Percentiles rank a stretch among this genome's conserved stretches.
phyloP scores from a whole-genome alignment of 92 coral and sea anemone genomes.

The Parazoanthus darwini region DNA sequence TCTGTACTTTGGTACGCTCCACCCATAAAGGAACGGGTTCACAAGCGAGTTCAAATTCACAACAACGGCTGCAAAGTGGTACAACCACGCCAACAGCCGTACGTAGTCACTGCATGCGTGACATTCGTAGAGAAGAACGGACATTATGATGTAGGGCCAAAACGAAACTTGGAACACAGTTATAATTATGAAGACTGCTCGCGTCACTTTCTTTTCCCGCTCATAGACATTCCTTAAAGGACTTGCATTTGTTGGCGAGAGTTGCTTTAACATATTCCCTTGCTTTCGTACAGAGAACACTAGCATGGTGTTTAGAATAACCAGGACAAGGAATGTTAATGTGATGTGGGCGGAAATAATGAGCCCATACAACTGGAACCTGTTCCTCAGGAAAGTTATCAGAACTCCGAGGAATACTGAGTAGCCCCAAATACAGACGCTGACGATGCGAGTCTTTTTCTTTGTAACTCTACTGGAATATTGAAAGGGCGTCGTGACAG shows the following conservation, averaged over 20 bases:
- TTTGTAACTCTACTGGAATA: slow-evolving; percentile 26
- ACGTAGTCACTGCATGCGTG: background rate
- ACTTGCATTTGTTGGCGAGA: background rate
- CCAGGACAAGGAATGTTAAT: background rate
- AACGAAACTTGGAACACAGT: slow-evolving; percentile 25
- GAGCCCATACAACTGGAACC: slow-evolving; percentile 27
- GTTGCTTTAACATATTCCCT: background rate
- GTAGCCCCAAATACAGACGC: slow-evolving; percentile 24
- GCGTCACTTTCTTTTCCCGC: slow-evolving; percentile 31
- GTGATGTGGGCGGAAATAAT: slow-evolving; percentile 29
- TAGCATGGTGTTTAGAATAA: slow-evolving; percentile 3
- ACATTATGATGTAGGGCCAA: slow-evolving; percentile 20
- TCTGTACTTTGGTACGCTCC: slow-evolving; percentile 38
- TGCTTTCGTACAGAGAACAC: slow-evolving; percentile 24
- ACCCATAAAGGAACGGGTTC: slow-evolving; percentile 30
- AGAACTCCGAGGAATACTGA: slow-evolving; percentile 29
- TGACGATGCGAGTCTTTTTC: slow-evolving; percentile 1
- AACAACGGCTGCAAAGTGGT: slow-evolving; percentile 11
- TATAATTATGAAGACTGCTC: slow-evolving; percentile 26
- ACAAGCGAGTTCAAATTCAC: slow-evolving; percentile 31
- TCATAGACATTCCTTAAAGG: slow-evolving; percentile 9
- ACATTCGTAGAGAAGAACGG: slow-evolving; percentile 18
- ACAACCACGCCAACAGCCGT: slow-evolving; percentile 11
- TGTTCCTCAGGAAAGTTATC: slow-evolving; percentile 4
- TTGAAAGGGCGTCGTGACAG: slow-evolving; percentile 22